These are phyloP conservation scores for Squalus acanthias DNA, from an alignment of 2,797 vertebrate species.

Conservation along the genomic window DNA sequence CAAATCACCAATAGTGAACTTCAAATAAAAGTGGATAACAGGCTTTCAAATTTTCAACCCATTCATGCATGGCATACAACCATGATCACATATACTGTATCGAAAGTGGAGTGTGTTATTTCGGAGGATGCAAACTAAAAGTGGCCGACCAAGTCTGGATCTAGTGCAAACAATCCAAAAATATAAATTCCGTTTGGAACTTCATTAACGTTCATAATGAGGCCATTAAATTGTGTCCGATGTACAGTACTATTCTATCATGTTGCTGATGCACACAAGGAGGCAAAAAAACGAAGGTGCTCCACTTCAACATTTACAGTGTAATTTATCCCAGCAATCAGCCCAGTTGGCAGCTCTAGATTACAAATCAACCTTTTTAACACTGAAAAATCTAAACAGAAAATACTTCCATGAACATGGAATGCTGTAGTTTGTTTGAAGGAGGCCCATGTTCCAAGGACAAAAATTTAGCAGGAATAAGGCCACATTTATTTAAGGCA, in stretches of 20 bases:
- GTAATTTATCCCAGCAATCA: neutral
- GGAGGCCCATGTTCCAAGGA: neutral
- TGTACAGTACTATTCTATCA: neutral
- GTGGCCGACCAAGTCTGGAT: neutral
- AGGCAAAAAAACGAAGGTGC: neutral
- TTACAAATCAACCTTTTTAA: slow-evolving; percentile 1
- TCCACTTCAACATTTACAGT: neutral
- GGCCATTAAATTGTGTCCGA: neutral
- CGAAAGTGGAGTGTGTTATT: neutral
- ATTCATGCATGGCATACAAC: neutral
- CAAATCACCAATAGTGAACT: neutral
- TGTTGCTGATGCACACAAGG: neutral
- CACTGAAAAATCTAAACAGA: slow-evolving; percentile 26
- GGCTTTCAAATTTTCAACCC: neutral
- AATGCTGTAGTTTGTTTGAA: neutral
- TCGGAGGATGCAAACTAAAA: neutral
- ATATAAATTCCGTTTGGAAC: neutral
- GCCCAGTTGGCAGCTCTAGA: slow-evolving; percentile 7
- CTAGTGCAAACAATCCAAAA: slow-evolving; percentile 22
- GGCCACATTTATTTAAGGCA: slow-evolving; percentile 37
- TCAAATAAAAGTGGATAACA: neutral
- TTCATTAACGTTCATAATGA: neutral
- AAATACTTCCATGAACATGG: neutral
- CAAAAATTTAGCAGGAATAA: slow-evolving; percentile 9
- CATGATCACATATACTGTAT: neutral